phyloP scores from a whole-genome alignment of 2,888 invertebrate genomes.

The Orgyia antiqua region DNA sequence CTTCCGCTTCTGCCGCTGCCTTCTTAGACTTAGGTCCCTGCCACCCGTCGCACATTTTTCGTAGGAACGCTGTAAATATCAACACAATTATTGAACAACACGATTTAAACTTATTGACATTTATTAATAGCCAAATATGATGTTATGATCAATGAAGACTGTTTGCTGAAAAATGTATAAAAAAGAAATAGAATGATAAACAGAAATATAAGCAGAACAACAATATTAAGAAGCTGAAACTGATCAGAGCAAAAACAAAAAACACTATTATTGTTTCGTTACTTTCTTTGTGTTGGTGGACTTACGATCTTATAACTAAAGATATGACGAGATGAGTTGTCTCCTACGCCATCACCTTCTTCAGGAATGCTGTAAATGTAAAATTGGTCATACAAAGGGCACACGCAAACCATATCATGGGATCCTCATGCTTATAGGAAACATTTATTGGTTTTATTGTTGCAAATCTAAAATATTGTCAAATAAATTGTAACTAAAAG shows the following conservation, averaged over 20 bases:
- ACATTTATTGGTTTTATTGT: constrained; percentile 9
- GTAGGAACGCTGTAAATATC: constrained; percentile 85
- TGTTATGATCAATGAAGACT: constrained; percentile 11
- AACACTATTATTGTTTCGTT: constrained; percentile 29
- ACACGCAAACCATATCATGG: constrained; percentile 40
- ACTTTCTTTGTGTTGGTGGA: constrained; percentile 32
- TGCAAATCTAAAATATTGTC: too few species aligned
- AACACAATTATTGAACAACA: constrained; percentile 4
- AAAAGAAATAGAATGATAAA: constrained; percentile 17
- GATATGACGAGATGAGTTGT: constrained; percentile 60
- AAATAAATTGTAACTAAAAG: too few species aligned
- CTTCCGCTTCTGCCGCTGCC: constrained; percentile 31
- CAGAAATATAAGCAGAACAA: constrained; percentile 17
- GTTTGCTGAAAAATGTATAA: neutral
- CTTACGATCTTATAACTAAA: constrained; percentile 80
- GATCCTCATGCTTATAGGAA: constrained; percentile 31
- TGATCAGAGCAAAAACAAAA: constrained; percentile 32
- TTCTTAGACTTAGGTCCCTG: constrained; percentile 39
- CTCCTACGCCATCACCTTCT: constrained; percentile 85
- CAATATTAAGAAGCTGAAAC: constrained; percentile 25
- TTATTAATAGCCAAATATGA: constrained; percentile 19
- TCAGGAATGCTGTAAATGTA: constrained; percentile 86
- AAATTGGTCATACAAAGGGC: constrained; percentile 54
- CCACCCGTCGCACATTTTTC: constrained; percentile 87
- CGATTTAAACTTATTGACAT: neutral